phyloP scores from a whole-genome alignment of 2,797 vertebrate genomes.

The Poecilia wingei region DNA sequence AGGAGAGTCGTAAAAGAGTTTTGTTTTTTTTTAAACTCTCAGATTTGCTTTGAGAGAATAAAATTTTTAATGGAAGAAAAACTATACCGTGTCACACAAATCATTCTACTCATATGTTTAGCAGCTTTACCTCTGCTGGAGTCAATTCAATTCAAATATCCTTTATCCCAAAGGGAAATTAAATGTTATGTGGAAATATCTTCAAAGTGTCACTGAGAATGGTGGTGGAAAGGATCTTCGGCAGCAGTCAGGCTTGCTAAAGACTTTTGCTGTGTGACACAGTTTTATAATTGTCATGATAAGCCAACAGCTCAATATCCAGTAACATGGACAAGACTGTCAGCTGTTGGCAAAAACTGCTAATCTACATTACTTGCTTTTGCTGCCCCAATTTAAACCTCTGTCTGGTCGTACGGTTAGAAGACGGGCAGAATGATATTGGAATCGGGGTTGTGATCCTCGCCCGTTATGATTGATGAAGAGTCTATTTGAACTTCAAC shows the following conservation, averaged over 20 bases:
- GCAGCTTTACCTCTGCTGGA: background rate
- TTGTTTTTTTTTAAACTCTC: background rate
- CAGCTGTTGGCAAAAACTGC: background rate
- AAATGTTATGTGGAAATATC: background rate
- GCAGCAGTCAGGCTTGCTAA: background rate
- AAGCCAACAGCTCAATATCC: background rate
- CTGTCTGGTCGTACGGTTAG: background rate
- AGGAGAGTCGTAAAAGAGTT: conserved; percentile 21
- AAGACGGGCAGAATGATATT: background rate
- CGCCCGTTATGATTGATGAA: background rate
- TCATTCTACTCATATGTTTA: background rate
- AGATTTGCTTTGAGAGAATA: background rate
- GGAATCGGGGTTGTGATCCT: background rate
- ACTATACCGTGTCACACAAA: background rate
- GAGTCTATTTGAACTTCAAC: background rate
- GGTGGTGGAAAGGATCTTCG: background rate
- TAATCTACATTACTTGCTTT: background rate
- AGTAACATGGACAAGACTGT: background rate
- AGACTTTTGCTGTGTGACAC: background rate
- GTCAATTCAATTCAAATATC: background rate
- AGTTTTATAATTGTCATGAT: background rate
- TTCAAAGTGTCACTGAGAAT: background rate
- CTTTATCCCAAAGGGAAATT: background rate
- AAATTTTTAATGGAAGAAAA: background rate
- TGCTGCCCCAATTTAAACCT: background rate